Evolutionary conservation across 2,888 invertebrate genomes (phyloP), one percentile per base, ranked within the genome.

Genomic region (Bellardia pandia): DNA sequence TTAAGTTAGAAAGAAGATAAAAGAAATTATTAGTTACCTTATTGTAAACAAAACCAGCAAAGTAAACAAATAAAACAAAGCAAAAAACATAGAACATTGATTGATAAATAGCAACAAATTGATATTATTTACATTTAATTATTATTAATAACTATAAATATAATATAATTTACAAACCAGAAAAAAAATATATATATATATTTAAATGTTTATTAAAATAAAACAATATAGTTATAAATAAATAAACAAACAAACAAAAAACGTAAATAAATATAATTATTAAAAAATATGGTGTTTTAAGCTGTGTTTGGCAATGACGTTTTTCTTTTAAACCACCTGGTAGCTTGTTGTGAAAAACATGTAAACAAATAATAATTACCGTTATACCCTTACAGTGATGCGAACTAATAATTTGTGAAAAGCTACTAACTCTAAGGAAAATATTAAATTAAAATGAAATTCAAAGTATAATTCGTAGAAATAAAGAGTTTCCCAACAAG

Each of bases 41-140:
- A 83, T 51, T 78, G 33, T 64, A 86, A 86, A 86, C 60, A 51
- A 3, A 76, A 76, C 23, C 23, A 23, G 23, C 23, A 23, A 78
- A 53, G 51, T 23, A 64, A n/a, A 69, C 48, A 66, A 51, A 56
- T 2, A 23, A 8, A 7, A 0, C 72, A 75, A 68, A 30, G 40
- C 37, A 66, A 30, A 69, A 53, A 72, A 40, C 37, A 75, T 78
- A 68, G 66, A 82, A 85, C 74, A 81, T 78, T 85, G 80, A 85
- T 85, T 85, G 77, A 87, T 87, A 66, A 87, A 85, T 85, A 87
- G 87, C 81, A 87, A 87, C 87, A 82, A 85, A 87, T 87, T 87
- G 87, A 87, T 87, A 87, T 87, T 87, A 87, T 87, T 87, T 87
- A 87, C 87, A 85, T 85, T 78, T 82, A 82, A 81, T 81, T 62